Evolutionary conservation across 2,113 vertebrate species (phyloP).

Genomic region (Girardinichthys multiradiatus): DNA sequence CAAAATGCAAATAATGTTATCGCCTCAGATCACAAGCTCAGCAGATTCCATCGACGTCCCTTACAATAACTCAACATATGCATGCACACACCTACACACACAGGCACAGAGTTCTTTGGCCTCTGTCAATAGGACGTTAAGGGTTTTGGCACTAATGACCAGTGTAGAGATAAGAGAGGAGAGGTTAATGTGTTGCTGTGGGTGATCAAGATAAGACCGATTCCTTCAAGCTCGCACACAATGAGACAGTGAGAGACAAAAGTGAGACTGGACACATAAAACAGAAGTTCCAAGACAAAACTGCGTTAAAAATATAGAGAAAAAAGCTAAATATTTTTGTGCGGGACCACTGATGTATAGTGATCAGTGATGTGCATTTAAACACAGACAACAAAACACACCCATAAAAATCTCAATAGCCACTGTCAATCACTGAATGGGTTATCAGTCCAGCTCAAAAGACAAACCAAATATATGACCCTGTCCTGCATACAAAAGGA

Average conservation of each 20-base stretch:
- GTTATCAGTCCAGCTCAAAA: slow-evolving; percentile 63
- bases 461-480: slow-evolving; percentile 56
- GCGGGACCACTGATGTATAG: slow-evolving; percentile 1
- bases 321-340: slow-evolving; percentile 17
- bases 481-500: slow-evolving; percentile 60
- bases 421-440: slow-evolving; percentile 40
- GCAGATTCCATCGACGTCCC: slow-evolving; percentile 73
- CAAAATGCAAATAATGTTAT: slow-evolving; percentile 73
- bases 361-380: slow-evolving; percentile 20
- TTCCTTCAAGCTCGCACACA: slow-evolving; percentile 73
- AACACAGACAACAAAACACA: slow-evolving; percentile 28
- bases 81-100: slow-evolving; percentile 34
- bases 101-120: slow-evolving; percentile 43
- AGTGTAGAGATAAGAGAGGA: slow-evolving; percentile 80
- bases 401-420: slow-evolving; percentile 24
- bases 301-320: neutral
- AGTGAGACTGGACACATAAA: slow-evolving; percentile 32
- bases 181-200: slow-evolving; percentile 84
- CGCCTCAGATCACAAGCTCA: slow-evolving; percentile 72
- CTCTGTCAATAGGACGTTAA: slow-evolving; percentile 77
- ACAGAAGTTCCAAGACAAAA: neutral
- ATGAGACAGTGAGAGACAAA: slow-evolving; percentile 59
- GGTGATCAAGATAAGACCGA: slow-evolving; percentile 81
- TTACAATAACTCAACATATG: slow-evolving; percentile 64
- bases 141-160: slow-evolving; percentile 82